Evolutionary conservation across 2,113 vertebrate genomes (phyloP).

Genomic region (Zootoca vivipara): DNA sequence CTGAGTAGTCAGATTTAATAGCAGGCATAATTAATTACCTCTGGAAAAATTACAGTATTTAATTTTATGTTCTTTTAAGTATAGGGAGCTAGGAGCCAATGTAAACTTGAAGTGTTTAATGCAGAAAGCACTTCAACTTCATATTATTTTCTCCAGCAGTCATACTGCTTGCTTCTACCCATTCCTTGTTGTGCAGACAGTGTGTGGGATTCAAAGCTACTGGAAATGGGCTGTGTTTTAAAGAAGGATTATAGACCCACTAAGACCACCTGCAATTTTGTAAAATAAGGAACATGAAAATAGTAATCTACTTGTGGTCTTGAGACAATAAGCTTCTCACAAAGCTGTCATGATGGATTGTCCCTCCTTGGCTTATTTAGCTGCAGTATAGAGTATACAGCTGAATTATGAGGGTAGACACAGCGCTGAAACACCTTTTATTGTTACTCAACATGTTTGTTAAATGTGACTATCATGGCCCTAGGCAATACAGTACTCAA

Average conservation of each 20-base stretch:
- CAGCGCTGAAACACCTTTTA: neutral
- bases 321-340: conserved; percentile 14
- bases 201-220: neutral
- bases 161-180: neutral
- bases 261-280: neutral
- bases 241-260: neutral
- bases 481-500: neutral
- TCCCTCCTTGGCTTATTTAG: neutral
- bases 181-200: neutral
- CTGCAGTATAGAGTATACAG: neutral
- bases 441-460: neutral
- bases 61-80: neutral
- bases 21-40: neutral
- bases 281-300: neutral
- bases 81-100: neutral
- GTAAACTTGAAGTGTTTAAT: neutral
- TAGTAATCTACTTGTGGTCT: neutral
- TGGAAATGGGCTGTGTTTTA: neutral
- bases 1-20: neutral
- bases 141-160: neutral
- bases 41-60: neutral
- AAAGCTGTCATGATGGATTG: conserved; percentile 2
- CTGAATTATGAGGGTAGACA: neutral
- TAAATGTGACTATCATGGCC: neutral
- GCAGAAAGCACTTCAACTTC: neutral